Percentiles rank a stretch among this genome's conserved stretches.
Conservation (phyloP, 2,888 invertebrate species). For the Trichogramma dendrolimi region DNA sequence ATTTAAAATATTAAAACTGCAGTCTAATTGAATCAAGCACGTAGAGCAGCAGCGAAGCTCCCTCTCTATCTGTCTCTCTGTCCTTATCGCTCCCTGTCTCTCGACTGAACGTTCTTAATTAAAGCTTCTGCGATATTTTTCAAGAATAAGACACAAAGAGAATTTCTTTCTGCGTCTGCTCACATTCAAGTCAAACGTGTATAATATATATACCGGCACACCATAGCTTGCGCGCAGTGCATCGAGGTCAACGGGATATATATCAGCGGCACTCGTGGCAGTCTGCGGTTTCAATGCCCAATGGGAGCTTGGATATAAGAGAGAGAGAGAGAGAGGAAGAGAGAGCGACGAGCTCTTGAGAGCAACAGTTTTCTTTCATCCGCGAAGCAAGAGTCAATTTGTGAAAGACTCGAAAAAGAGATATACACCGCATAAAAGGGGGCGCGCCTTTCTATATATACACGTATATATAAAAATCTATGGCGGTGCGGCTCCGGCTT, state of each 20-base stretch:
- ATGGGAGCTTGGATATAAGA: background rate
- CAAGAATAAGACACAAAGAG: background rate
- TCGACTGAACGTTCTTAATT: constrained; percentile 2
- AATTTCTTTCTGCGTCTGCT: too few species aligned
- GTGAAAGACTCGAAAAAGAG: background rate
- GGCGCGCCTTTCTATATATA: background rate
- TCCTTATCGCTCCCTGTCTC: background rate
- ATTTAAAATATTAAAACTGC: too few species aligned
- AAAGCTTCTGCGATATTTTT: constrained; percentile 20
- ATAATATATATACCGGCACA: too few species aligned
- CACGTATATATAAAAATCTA: background rate
- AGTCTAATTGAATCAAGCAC: too few species aligned
- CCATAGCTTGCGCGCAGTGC: too few species aligned
- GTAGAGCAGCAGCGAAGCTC: background rate
- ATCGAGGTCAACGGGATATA: too few species aligned
- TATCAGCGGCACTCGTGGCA: too few species aligned
- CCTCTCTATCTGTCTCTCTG: background rate
- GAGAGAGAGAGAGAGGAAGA: background rate
- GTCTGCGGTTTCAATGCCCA: too few species aligned
- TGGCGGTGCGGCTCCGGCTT: background rate
- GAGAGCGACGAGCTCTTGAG: constrained; percentile 6
- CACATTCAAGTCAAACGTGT: too few species aligned
- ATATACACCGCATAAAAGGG: background rate
- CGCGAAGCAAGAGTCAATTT: constrained; percentile 14
- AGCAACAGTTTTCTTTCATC: constrained; percentile 18